phyloP scores from a whole-genome alignment of 2,888 invertebrate species.

The Lumbricus terrestris region DNA sequence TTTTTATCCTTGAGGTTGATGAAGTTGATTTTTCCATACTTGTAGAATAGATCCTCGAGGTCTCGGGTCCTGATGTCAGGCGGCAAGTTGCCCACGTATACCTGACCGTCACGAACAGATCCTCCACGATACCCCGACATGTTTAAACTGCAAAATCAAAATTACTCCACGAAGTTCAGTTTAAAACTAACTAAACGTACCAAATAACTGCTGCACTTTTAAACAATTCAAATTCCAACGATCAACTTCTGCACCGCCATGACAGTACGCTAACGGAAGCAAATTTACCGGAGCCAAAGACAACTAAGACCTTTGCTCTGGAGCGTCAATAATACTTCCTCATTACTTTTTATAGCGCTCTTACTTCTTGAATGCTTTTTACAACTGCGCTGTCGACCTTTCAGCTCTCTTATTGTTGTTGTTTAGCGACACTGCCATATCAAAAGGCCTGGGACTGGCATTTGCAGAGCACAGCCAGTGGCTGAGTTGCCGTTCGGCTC shows the following conservation, averaged over 20 bases:
- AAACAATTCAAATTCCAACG: background rate
- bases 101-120: slow-evolving; percentile 35
- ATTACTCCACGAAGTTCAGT: background rate
- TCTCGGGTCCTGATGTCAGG: slow-evolving; percentile 97
- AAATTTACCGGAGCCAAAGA: background rate
- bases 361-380: too few species aligned
- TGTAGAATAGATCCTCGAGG: slow-evolving; percentile 96
- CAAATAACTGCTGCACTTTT: background rate
- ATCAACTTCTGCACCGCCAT: background rate
- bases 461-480: too few species aligned
- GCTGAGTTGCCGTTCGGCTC: too few species aligned
- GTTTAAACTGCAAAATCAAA: background rate
- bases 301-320: background rate
- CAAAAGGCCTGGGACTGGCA: too few species aligned
- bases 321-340: background rate
- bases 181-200: background rate
- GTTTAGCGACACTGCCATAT: too few species aligned
- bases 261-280: background rate
- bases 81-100: slow-evolving; percentile 85
- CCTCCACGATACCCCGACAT: slow-evolving; percentile 10
- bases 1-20: slow-evolving; percentile 97
- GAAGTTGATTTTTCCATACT: slow-evolving; percentile 96
- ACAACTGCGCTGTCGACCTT: too few species aligned
- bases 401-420: too few species aligned
- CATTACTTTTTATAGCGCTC: background rate